These are phyloP conservation scores for Enteromius argenteus DNA, from an alignment of 2,797 vertebrate genomes.

Conservation along the genomic window DNA sequence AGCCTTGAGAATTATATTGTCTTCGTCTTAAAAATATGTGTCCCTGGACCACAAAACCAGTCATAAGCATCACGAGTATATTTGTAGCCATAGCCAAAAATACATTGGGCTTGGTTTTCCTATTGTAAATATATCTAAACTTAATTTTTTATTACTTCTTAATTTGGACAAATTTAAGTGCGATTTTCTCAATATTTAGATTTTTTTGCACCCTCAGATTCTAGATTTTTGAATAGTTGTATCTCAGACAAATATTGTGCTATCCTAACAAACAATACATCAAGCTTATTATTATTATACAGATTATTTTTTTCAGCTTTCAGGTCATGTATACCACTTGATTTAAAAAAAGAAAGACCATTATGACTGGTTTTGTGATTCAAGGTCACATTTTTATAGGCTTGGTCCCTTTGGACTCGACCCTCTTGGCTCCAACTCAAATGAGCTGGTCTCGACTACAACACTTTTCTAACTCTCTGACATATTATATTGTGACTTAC, in stretches of 20 bases:
- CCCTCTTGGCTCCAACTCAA: not conserved
- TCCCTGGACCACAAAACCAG: not conserved
- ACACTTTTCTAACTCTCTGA: not conserved
- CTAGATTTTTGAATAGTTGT: not conserved
- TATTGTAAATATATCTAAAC: not conserved
- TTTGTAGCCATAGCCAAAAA: not conserved
- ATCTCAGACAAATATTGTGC: not conserved
- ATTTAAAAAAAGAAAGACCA: not conserved
- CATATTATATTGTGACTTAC: conserved; percentile 75
- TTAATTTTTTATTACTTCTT: not conserved
- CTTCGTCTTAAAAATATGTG: not conserved
- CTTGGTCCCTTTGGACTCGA: not conserved
- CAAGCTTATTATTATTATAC: not conserved
- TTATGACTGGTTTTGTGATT: not conserved
- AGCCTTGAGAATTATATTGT: not conserved
- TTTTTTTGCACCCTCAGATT: not conserved
- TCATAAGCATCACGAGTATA: not conserved
- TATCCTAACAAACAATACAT: not conserved
- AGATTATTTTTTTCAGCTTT: not conserved
- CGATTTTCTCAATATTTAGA: too few species aligned
- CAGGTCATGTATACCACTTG: not conserved
- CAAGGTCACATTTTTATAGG: not conserved
- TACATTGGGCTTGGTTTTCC: not conserved
- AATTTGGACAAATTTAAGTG: not conserved
- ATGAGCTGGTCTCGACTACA: not conserved